Percentiles rank a stretch among this genome's conserved stretches.
Conservation (phyloP, 2,888 invertebrate species). For the Xanthia togata region DNA sequence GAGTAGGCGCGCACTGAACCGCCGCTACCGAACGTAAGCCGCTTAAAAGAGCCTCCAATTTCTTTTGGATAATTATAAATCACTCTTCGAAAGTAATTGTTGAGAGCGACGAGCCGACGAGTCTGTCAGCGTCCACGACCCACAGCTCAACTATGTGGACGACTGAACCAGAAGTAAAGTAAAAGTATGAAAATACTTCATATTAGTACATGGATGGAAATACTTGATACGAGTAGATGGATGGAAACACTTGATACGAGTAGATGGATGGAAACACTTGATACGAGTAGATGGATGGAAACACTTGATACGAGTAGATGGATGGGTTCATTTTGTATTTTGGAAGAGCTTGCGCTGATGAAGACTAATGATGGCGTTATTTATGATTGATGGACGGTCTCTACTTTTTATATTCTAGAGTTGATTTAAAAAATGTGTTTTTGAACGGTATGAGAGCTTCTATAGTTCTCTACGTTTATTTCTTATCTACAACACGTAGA, state of each 20-base stretch:
- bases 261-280: constrained; percentile 48
- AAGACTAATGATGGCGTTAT: constrained; percentile 59
- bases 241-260: constrained; percentile 38
- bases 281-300: constrained; percentile 46
- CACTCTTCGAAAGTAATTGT: constrained; percentile 49
- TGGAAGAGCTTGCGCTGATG: constrained; percentile 53
- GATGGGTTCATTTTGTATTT: constrained; percentile 51
- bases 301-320: constrained; percentile 39
- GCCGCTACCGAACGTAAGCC: constrained; percentile 58
- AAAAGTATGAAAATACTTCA: no score
- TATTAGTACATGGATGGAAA: no score
- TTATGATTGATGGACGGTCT: constrained; percentile 58
- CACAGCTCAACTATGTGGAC: constrained; percentile 3
- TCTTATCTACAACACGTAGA: background rate
- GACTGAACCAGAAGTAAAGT: constrained; percentile 1
- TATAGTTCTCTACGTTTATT: background rate
- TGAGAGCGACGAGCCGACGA: constrained; percentile 13
- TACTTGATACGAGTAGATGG: constrained; percentile 41
- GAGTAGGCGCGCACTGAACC: constrained; percentile 47
- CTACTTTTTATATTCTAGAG: constrained; percentile 7
- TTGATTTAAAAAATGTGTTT: constrained; percentile 37
- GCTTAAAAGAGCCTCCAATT: constrained; percentile 66
- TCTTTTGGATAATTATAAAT: constrained; percentile 57
- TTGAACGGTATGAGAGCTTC: constrained; percentile 22
- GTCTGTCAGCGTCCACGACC: constrained; percentile 2